phyloP scores from a whole-genome alignment of 2,113 vertebrate species.

The Oryzias celebensis region DNA sequence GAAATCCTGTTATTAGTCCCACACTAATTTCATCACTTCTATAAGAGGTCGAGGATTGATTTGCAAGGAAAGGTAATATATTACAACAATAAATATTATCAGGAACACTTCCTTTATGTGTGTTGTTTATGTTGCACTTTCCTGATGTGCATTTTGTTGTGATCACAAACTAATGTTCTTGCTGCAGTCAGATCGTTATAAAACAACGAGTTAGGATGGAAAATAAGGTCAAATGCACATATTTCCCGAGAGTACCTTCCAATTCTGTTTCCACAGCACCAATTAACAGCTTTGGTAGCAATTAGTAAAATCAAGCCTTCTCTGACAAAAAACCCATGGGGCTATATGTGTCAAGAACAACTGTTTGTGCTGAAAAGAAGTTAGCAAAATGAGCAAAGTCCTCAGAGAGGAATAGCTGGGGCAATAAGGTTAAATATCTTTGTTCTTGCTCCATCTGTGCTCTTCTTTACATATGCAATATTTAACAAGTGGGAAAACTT shows the following conservation, averaged over 20 bases:
- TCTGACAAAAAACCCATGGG: conserved; percentile 59
- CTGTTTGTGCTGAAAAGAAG: conserved; percentile 26
- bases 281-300: conserved; percentile 74
- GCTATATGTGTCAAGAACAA: conserved; percentile 59
- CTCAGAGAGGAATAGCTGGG: conserved; percentile 38
- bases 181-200: conserved; percentile 27
- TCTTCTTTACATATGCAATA: conserved; percentile 5
- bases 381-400: conserved; percentile 28
- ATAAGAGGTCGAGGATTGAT: not conserved
- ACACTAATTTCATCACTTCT: not conserved
- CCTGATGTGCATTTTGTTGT: conserved; percentile 37
- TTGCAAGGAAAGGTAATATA: not conserved
- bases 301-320: conserved; percentile 73
- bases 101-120: conserved; percentile 1
- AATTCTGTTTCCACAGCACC: conserved; percentile 67
- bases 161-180: conserved; percentile 39
- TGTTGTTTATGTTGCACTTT: conserved; percentile 17
- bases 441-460: conserved; percentile 19
- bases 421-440: conserved; percentile 41
- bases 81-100: not conserved
- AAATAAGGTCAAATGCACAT: conserved; percentile 65
- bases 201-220: conserved; percentile 53
- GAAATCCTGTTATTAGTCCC: not conserved
- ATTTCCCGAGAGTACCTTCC: conserved; percentile 51
- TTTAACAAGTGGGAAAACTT: not conserved